Evolutionary conservation across 2,888 invertebrate genomes (phyloP), one percentile per base, ranked within the genome.

Genomic region (Smittia aterrima): DNA sequence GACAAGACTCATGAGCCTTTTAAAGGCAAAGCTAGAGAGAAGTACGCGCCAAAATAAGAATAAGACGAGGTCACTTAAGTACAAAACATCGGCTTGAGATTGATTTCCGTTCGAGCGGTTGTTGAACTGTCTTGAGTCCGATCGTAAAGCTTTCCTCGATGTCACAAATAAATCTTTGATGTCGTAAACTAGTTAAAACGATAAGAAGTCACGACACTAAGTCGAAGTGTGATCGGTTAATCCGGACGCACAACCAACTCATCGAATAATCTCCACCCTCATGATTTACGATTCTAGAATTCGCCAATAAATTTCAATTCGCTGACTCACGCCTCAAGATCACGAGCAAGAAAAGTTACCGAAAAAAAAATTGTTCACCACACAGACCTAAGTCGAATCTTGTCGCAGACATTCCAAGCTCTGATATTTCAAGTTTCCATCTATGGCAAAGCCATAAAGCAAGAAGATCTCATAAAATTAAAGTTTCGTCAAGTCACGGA

Each of bases 361-460:
- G 58, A 58, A 32, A 71, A 58, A 54, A 70, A 25, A 25, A 25
- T 54, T 54, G 16, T 11, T 1, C 58, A 18, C 47, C 18, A 58
- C 58, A 22, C 58, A 47, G 13, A 47, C 47, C 16, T n/a, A n/a
- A 47, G 58, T 22, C 25, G 25, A n/a, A n/a, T n/a, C n/a, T n/a
- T 53, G 72, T 72, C 72, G 32, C 72, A 72, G 72, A 62, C 72
- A 72, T 62, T 70, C 70, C 70, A 16, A 25, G 54, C 38, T 72
- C 40, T 58, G 72, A 62, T 58, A 72, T 72, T 62, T 18, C 72
- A 72, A 72, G 72, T 72, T 72, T 72, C 72, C 62, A 22, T 72
- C 16, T 53, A 72, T 25, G 72, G 72, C 22, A 58, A 18, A 6
- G 47, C 47, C 47, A 16, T 11, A 47, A 47, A 58, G 22, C 58